These are phyloP conservation scores for Sesamia nonagrioides DNA, from an alignment of 1,140 invertebrate genomes.

Conservation along the genomic window DNA sequence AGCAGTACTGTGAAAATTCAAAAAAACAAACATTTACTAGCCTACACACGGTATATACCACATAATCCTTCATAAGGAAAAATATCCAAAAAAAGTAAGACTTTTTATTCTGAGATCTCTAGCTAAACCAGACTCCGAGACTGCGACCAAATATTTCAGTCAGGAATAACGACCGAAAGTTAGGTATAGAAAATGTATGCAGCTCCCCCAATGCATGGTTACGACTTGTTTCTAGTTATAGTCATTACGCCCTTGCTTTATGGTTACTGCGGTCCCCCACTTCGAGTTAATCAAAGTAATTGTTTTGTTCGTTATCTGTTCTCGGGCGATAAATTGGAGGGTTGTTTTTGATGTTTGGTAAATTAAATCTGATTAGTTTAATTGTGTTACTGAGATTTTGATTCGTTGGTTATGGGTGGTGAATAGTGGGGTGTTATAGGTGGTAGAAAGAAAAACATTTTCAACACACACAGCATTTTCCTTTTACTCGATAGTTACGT, in stretches of 20 bases:
- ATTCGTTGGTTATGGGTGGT: neutral
- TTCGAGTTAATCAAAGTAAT: constrained; percentile 40
- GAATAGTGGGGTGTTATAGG: neutral
- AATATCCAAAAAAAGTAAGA: constrained; percentile 12
- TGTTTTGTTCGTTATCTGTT: constrained; percentile 35
- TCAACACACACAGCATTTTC: no score
- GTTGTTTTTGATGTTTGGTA: constrained; percentile 5
- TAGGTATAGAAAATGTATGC: constrained; percentile 33
- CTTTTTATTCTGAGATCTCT: constrained; percentile 9
- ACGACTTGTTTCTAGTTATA: constrained; percentile 1
- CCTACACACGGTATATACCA: no score
- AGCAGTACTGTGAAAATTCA: no score
- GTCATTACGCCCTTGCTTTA: constrained; percentile 4
- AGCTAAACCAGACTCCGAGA: neutral
- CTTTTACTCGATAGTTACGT: no score
- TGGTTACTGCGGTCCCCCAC: constrained; percentile 5
- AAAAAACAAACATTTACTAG: no score
- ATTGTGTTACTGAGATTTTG: neutral
- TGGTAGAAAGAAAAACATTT: neutral
- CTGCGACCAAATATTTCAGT: neutral
- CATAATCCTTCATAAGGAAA: neutral
- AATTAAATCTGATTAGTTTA: neutral
- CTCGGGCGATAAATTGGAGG: neutral
- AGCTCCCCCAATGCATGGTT: constrained; percentile 24
- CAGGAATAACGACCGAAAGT: neutral